phyloP scores from a whole-genome alignment of 2,888 invertebrate genomes.

The Cheilosia impressa region DNA sequence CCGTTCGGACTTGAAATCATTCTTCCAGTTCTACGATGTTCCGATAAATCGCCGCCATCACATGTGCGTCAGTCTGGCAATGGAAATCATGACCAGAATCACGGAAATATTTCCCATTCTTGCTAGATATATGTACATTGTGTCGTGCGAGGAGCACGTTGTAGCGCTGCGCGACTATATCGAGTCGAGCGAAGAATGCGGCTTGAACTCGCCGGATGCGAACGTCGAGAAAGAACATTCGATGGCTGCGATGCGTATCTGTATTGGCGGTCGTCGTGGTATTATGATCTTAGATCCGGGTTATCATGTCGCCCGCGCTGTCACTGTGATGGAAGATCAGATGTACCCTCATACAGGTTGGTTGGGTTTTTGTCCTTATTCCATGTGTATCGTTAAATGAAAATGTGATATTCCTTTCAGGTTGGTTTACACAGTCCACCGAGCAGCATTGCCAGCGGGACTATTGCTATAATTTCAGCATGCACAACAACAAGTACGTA shows the following conservation, averaged over 20 bases:
- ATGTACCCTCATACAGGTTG: conserved; percentile 91
- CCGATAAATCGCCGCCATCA: conserved; percentile 91
- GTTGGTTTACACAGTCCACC: conserved; percentile 94
- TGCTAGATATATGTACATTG: conserved; percentile 88
- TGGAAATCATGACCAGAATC: conserved; percentile 90
- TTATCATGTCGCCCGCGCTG: conserved; percentile 93
- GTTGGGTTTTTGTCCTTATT: conserved; percentile 3
- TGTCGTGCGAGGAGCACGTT: conserved; percentile 95
- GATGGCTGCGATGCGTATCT: conserved; percentile 90
- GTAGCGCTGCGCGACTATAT: conserved; percentile 86
- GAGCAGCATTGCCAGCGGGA: conserved; percentile 91
- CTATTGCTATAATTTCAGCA: conserved; percentile 91
- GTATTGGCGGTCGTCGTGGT: conserved; percentile 89
- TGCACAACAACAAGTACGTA: conserved; percentile 89
- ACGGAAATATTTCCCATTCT: conserved; percentile 88
- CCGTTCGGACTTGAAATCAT: conserved; percentile 88
- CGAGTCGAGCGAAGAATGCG: conserved; percentile 85
- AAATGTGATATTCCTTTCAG: conserved; percentile 79
- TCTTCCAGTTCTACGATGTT: conserved; percentile 91
- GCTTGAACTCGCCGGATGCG: conserved; percentile 82
- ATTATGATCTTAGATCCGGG: conserved; percentile 94
- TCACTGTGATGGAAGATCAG: conserved; percentile 94
- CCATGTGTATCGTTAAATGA: not conserved
- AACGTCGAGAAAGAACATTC: conserved; percentile 94
- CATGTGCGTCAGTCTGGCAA: conserved; percentile 94